Base-by-base conservation (phyloP, 1,140 invertebrate genomes). In the Halesus radiatus region DNA sequence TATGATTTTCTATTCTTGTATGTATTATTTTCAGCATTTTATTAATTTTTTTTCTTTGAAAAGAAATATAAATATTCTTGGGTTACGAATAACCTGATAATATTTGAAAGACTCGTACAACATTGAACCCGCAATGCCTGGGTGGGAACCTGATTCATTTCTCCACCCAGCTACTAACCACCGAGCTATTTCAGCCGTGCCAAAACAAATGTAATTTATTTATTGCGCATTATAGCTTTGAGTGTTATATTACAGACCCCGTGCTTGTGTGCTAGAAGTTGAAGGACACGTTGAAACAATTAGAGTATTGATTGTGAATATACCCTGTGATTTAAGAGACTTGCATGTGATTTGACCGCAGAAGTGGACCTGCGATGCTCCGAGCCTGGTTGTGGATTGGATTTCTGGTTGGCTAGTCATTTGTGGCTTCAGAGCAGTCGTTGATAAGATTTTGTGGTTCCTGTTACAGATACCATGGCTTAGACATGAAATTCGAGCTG, bases 381-480 rank as follows among this genome's bases (percentile, higher is more conserved):
- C 18, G 20, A 68, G 26, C n/a, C 26, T 37, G 64, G 64, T 68
- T 45, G 32, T 32, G 64, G 64, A 32, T 18, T 68, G 64, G 64
- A 68, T 32, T 37, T 32, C 64, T 68, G 64, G 64, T 68, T 68
- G 64, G 64, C 16, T n/a, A 68, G n/a, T 45, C 29, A 32, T 13
- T 18, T 16, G 29, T 18, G 29, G 64, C 15, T 37, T 68, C 10
- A 68, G 64, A 68, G 45, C 20, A 23, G 29, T 22, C 53, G 20
- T 72, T 79, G 77, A 79, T 79, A 72, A 79, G n/a, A 73, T 72
- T 79, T 79, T 79, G 77, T 79, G 77, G 68, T 79, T 73, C 77
- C 77, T 60, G 20, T 79, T 79, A n/a, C 77, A 79, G 77, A 58
- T 78, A 18, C 20, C 68, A 22, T 23, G 68, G 53, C 68, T 53